These are phyloP conservation scores for Danionella dracula DNA, from an alignment of 2,797 vertebrate species.

Conservation along the genomic window DNA sequence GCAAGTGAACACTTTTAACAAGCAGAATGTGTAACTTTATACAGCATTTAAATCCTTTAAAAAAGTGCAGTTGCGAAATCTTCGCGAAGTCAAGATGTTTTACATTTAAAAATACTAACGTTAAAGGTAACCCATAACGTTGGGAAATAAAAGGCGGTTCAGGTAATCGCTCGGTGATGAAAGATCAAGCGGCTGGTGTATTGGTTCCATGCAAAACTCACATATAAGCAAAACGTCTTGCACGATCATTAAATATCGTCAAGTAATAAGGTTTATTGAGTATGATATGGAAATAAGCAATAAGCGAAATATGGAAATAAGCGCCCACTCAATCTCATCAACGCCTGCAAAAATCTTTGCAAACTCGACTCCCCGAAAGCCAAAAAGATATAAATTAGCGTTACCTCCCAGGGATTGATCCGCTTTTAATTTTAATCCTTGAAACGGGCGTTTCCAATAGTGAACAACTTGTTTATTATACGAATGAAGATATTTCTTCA, in stretches of 20 bases:
- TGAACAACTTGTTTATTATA: no score
- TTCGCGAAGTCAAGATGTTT: neutral
- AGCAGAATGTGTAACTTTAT: neutral
- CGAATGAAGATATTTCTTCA: no score
- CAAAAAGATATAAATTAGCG: constrained; percentile 2
- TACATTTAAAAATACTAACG: no score
- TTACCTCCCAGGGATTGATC: constrained; percentile 17
- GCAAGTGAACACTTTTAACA: neutral
- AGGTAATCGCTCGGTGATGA: neutral
- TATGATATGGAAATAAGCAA: no score
- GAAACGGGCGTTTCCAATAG: neutral
- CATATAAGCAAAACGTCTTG: neutral
- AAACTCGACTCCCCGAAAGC: constrained; percentile 22
- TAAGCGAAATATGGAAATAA: no score
- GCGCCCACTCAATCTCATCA: neutral
- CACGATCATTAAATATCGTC: neutral
- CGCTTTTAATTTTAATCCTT: no score
- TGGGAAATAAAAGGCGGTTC: neutral
- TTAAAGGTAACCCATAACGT: neutral
- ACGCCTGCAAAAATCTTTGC: constrained; percentile 6
- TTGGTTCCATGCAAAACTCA: neutral
- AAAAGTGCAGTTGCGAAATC: neutral
- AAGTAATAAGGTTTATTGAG: no score
- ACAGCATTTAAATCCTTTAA: neutral
- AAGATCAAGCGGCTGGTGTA: neutral